phyloP scores from a whole-genome alignment of 2,888 invertebrate species.

The Micoletzkya japonica region DNA sequence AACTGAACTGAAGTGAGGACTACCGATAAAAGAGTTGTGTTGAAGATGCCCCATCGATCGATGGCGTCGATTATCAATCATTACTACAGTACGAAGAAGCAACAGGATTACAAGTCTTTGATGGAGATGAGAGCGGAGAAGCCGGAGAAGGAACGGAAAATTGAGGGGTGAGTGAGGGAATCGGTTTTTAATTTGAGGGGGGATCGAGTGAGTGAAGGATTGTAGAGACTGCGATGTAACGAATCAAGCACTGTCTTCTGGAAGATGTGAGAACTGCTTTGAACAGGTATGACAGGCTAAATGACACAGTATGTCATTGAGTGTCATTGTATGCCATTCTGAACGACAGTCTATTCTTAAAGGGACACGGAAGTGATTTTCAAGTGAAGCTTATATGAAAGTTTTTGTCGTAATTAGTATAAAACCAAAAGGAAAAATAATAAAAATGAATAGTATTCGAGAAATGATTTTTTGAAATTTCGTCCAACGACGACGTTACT shows the following conservation, averaged over 20 bases:
- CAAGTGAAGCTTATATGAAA: too few species aligned
- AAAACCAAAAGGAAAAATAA: too few species aligned
- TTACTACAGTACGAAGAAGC: conserved; percentile 44
- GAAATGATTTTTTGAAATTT: too few species aligned
- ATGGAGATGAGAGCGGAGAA: conserved; percentile 5
- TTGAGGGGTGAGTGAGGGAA: background rate
- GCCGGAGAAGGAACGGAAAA: background rate
- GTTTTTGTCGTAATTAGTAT: too few species aligned
- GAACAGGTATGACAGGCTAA: conserved; percentile 11
- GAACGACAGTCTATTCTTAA: too few species aligned
- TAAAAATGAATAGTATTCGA: too few species aligned
- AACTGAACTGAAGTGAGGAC: background rate
- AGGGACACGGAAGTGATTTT: too few species aligned
- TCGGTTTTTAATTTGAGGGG: background rate
- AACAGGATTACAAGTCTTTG: conserved; percentile 31
- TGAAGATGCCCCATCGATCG: conserved; percentile 44
- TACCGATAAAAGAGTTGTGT: background rate
- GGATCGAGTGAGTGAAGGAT: background rate
- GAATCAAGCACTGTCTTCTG: background rate
- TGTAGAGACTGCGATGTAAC: background rate
- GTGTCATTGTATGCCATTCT: too few species aligned
- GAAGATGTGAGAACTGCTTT: conserved; percentile 21
- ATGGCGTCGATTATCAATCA: conserved; percentile 38
- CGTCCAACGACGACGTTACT: too few species aligned
- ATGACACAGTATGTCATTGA: too few species aligned